phyloP scores from a whole-genome alignment of 2,797 vertebrate species.

The Tapirus indicus region DNA sequence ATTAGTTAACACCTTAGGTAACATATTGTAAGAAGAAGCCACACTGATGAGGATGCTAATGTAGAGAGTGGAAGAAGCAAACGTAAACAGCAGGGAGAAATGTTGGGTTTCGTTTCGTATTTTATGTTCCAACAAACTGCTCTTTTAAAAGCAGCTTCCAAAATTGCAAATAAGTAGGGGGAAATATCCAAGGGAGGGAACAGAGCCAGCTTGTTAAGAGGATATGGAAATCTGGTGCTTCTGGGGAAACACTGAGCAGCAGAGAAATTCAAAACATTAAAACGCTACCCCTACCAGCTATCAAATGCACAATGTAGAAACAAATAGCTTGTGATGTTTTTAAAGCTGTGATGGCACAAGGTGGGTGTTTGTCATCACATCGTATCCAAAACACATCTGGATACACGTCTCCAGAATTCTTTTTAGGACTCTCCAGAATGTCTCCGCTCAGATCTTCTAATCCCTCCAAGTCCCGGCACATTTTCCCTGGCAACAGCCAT shows the following conservation, averaged over 20 bases:
- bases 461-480: not conserved
- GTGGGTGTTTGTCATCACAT: not conserved
- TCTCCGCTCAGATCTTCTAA: not conserved
- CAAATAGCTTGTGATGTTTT: not conserved
- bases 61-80: accelerated
- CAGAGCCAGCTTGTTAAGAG: slow-evolving; percentile 35
- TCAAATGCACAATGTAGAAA: not conserved
- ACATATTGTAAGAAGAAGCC: not conserved
- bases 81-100: not conserved
- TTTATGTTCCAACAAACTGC: slow-evolving; percentile 46
- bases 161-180: slow-evolving; percentile 50
- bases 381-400: not conserved
- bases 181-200: not conserved
- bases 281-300: not conserved
- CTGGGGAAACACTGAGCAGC: not conserved
- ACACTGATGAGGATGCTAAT: accelerated
- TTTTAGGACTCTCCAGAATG: not conserved
- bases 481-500: not conserved
- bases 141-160: slow-evolving; percentile 63
- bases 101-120: not conserved
- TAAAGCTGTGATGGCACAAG: not conserved
- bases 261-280: not conserved
- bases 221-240: slow-evolving; percentile 61
- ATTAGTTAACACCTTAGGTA: not conserved
- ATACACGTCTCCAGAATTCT: not conserved